These are phyloP conservation scores for Nansenia antarctica DNA, from an alignment of 2,113 vertebrate species.

Conservation along the genomic window DNA sequence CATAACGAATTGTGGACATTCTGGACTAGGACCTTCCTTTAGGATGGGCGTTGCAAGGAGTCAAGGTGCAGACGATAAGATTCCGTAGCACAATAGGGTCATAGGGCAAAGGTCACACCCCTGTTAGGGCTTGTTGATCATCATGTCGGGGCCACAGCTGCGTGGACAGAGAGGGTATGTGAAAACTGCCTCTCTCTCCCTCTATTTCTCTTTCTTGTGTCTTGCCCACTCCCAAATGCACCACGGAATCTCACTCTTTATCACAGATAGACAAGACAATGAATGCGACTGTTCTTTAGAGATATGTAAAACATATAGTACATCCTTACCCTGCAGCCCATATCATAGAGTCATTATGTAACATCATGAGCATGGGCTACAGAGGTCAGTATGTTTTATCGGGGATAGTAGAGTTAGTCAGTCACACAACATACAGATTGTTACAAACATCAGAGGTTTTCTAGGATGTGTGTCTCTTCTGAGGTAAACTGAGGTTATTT, in stretches of 20 bases:
- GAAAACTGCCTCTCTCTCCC: background rate
- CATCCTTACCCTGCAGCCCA: no score
- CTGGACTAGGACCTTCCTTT: slow-evolving; percentile 4
- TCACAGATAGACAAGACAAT: no score
- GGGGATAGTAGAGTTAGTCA: no score
- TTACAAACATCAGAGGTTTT: background rate
- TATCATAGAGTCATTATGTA: no score
- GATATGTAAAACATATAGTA: no score
- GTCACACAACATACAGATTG: background rate
- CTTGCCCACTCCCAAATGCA: no score
- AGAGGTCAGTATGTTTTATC: background rate
- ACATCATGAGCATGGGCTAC: background rate
- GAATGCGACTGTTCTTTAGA: no score
- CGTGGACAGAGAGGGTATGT: background rate
- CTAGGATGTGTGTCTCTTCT: slow-evolving; percentile 8
- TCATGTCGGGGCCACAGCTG: slow-evolving; percentile 35
- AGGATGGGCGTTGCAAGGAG: slow-evolving; percentile 31
- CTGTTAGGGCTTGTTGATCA: slow-evolving; percentile 42
- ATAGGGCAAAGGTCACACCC: slow-evolving; percentile 33
- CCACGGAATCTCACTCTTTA: no score
- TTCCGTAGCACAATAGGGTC: slow-evolving; percentile 27
- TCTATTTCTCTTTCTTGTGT: background rate
- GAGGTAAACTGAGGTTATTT: slow-evolving; percentile 18
- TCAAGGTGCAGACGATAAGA: slow-evolving; percentile 62
- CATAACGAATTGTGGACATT: background rate